Percentiles rank a stretch among this genome's conserved stretches.
Conservation (phyloP, 1,140 invertebrate species). For the Anastrepha obliqua region DNA sequence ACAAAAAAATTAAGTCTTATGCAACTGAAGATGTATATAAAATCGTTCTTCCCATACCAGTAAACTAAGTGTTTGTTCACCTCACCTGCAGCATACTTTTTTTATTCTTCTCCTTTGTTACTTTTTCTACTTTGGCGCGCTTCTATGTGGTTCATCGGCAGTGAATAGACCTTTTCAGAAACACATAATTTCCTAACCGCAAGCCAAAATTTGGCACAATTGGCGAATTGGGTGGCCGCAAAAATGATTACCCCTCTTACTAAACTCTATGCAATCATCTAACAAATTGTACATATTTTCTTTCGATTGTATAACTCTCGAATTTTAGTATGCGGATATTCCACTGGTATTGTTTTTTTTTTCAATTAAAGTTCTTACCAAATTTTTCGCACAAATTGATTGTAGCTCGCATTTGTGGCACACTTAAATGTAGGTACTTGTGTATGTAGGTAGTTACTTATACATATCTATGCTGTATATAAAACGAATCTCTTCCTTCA, state of each 20-base stretch:
- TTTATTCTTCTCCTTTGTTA: background rate
- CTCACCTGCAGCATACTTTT: too few species aligned
- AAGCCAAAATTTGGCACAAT: background rate
- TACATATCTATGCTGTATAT: background rate
- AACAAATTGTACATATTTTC: too few species aligned
- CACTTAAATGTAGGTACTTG: background rate
- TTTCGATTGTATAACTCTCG: background rate
- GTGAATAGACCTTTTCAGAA: background rate
- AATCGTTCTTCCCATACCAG: too few species aligned
- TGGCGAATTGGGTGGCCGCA: background rate
- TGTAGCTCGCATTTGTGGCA: background rate
- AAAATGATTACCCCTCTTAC: background rate
- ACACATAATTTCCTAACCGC: background rate
- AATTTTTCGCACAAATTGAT: background rate
- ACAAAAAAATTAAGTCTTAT: too few species aligned
- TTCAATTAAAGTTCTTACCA: too few species aligned
- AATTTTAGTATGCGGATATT: background rate
- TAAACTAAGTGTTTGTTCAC: too few species aligned
- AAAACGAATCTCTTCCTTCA: slow-evolving; percentile 1
- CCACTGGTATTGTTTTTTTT: too few species aligned
- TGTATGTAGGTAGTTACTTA: background rate
- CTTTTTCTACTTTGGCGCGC: background rate
- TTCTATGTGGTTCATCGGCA: background rate
- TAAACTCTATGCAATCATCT: background rate
- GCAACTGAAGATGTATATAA: too few species aligned